Base-by-base conservation (phyloP, 2,113 vertebrate species). In the Chiloscyllium plagiosum region DNA sequence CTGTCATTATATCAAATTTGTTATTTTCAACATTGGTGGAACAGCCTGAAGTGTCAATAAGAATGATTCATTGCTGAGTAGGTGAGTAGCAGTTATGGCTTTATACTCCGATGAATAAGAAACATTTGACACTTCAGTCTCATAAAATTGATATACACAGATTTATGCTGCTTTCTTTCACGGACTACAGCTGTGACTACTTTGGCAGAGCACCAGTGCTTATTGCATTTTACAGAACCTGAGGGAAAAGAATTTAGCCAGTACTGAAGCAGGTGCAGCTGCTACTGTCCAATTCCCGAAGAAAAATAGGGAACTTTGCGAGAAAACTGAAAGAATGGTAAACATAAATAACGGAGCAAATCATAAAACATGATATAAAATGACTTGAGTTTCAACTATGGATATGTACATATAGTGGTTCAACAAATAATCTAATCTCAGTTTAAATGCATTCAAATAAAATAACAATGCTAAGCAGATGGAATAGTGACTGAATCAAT, bases 141-240 rank as follows among this genome's bases (percentile, higher is more conserved):
- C 94, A 72, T 95, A 95, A 95, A 50, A 95, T 72, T 50, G 94
- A 50, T 52, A 52, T 26, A 26, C 94, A 52, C 42, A 29, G 42
- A 95, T 29, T 52, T 72, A 72, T 72, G 42, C 42, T 47, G 68
- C 94, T 95, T 95, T 42, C 68, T 95, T 95, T 70, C 4, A 17
- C 94, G 52, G 94, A 72, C 7, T 95, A 72, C 69, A 95, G 69
- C 22, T 52, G 69, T 50, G 94, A 95, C 68, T 72, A 76, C 37
- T 29, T 95, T 95, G 69, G 94, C 94, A 72, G 69, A 95, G 72
- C 52, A 50, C 94, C 47, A 72, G 42, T 15, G 4, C 69, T 95
- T 52, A 72, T 72, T 72, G 94, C 42, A 72, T 95, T 95, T 42
- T 95, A 72, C 93, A 70, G 68, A 95, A 95, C 94, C 94, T 72